Conservation (phyloP, 2,888 invertebrate species). For the Trichacis sp. region DNA sequence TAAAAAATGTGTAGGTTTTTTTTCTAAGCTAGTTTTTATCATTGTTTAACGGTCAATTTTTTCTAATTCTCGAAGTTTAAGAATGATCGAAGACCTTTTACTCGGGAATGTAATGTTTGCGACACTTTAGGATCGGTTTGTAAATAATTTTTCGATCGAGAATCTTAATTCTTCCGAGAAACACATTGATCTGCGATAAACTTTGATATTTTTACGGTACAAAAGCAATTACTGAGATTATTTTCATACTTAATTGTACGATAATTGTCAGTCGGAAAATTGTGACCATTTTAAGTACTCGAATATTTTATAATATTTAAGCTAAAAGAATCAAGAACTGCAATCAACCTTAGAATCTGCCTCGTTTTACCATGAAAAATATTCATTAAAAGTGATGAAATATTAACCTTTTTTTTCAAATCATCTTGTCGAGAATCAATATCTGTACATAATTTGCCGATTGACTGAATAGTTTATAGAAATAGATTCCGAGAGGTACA, state of each 20-base stretch:
- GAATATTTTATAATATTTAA: background rate
- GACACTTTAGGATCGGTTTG: background rate
- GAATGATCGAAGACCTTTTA: background rate
- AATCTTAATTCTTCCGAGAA: background rate
- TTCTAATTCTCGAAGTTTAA: background rate
- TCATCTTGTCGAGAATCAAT: background rate
- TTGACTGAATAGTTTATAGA: constrained; percentile 1
- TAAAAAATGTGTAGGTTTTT: background rate
- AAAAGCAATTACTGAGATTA: constrained; percentile 7
- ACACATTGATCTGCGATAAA: background rate
- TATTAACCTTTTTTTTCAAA: background rate
- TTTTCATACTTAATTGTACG: background rate
- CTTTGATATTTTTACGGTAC: constrained; percentile 1
- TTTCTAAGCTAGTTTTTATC: background rate
- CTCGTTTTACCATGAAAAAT: background rate
- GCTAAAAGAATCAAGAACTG: background rate
- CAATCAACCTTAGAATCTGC: background rate
- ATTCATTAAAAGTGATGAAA: constrained; percentile 1
- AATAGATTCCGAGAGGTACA: background rate
- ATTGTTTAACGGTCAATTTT: background rate
- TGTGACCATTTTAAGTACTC: background rate
- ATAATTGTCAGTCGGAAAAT: background rate
- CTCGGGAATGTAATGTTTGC: too few species aligned
- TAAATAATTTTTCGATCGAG: background rate
- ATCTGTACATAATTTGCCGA: background rate